Evolutionary conservation across 2,113 vertebrate genomes (phyloP).

Genomic region (Glaucidium brasilianum): DNA sequence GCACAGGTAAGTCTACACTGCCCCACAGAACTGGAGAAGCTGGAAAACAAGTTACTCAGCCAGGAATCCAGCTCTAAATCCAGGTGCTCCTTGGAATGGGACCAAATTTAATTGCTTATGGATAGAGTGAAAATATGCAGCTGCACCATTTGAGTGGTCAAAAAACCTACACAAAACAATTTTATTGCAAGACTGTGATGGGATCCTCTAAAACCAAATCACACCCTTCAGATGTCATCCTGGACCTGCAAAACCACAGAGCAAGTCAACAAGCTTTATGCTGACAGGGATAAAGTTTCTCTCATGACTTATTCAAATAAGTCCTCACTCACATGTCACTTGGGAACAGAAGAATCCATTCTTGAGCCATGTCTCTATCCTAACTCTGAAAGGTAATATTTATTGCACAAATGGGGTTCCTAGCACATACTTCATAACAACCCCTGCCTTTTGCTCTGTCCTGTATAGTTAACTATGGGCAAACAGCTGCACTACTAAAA

Average conservation of each 20-base stretch:
- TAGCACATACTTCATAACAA: neutral
- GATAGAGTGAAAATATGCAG: neutral
- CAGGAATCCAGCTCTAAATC: neutral
- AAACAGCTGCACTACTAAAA: neutral
- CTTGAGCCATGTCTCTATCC: neutral
- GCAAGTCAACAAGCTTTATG: fast-evolving
- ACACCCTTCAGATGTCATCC: neutral
- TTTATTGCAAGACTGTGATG: neutral
- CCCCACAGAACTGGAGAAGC: neutral
- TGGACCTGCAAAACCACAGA: neutral
- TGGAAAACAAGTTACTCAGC: neutral
- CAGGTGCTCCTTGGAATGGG: constrained; percentile 2
- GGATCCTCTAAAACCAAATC: neutral
- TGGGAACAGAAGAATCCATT: neutral
- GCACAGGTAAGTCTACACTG: neutral
- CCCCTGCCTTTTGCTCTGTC: neutral
- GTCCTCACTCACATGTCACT: neutral
- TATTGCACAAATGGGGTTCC: neutral
- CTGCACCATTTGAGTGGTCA: neutral
- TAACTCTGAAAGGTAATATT: neutral
- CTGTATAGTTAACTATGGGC: fast-evolving
- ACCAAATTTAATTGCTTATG: neutral
- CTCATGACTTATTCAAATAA: neutral
- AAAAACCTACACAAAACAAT: neutral
- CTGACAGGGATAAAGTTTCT: neutral